Conservation (phyloP, 1,140 invertebrate genomes). For the roundworm (Caenorhabditis elegans) region DNA sequence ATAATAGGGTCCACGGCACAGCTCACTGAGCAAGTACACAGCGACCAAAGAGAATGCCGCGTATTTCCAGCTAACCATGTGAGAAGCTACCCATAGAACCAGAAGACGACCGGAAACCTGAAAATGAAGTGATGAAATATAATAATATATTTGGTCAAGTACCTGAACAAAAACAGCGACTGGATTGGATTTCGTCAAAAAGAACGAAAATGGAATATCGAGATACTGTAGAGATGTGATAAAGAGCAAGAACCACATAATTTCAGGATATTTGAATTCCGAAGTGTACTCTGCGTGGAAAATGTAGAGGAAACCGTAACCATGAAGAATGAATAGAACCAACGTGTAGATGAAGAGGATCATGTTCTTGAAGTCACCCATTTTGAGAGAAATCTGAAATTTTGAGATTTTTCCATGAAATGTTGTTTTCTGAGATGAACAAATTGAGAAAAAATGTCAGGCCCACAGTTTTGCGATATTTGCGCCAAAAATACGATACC, state of each 20-base stretch:
- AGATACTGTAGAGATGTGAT: neutral
- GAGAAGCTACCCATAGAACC: neutral
- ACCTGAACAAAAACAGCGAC: neutral
- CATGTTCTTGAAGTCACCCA: neutral
- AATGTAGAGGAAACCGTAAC: neutral
- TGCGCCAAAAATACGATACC: too few species aligned
- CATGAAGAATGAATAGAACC: neutral
- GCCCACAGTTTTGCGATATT: too few species aligned
- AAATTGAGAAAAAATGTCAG: neutral
- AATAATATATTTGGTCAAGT: neutral
- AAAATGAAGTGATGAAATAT: neutral
- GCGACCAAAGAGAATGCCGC: neutral
- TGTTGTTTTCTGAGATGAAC: too few species aligned
- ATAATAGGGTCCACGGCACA: conserved; percentile 4
- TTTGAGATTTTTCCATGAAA: too few species aligned
- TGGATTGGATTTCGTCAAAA: neutral
- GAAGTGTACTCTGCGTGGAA: neutral
- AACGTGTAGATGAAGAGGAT: neutral
- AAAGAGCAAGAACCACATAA: neutral
- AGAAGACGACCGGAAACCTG: neutral
- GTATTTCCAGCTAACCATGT: neutral
- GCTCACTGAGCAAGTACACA: conserved; percentile 10
- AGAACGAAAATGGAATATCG: conserved; percentile 15
- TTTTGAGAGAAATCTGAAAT: neutral
- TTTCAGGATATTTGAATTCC: neutral